A percentile compares a stretch with the other conserved stretches of the same genome.
Conservation (phyloP, 2,113 vertebrate genomes). For the Mesocricetus auratus region DNA sequence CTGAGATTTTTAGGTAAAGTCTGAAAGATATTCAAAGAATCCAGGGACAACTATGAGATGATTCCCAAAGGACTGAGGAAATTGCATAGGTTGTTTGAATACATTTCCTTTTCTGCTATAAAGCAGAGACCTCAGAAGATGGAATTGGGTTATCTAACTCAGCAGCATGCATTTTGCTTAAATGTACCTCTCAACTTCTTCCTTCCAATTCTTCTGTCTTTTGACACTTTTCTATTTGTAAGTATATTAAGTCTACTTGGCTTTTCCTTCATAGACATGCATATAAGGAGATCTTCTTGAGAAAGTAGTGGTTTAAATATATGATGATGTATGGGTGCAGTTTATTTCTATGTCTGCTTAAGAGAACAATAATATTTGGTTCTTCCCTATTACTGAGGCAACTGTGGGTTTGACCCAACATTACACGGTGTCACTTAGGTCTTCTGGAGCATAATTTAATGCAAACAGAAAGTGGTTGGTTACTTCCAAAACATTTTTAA, state of each 20-base stretch:
- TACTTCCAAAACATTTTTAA: neutral
- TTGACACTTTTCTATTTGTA: neutral
- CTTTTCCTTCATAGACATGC: neutral
- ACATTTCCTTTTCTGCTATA: neutral
- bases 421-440: too few relatives aligned
- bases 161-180: neutral
- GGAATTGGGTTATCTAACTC: neutral
- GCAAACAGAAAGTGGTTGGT: neutral
- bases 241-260: neutral
- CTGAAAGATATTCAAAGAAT: neutral
- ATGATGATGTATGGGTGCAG: neutral
- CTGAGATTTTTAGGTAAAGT: neutral
- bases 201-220: neutral
- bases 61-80: neutral
- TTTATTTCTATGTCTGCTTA: neutral
- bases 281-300: neutral
- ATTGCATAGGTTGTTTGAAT: neutral
- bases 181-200: neutral
- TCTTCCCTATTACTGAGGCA: neutral
- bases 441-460: neutral
- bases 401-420: neutral
- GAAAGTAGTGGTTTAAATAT: neutral
- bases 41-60: rapidly evolving
- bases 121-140: neutral
- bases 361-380: neutral